These are phyloP conservation scores for Biston stratarius DNA, from an alignment of 2,888 invertebrate species.

Conservation along the genomic window DNA sequence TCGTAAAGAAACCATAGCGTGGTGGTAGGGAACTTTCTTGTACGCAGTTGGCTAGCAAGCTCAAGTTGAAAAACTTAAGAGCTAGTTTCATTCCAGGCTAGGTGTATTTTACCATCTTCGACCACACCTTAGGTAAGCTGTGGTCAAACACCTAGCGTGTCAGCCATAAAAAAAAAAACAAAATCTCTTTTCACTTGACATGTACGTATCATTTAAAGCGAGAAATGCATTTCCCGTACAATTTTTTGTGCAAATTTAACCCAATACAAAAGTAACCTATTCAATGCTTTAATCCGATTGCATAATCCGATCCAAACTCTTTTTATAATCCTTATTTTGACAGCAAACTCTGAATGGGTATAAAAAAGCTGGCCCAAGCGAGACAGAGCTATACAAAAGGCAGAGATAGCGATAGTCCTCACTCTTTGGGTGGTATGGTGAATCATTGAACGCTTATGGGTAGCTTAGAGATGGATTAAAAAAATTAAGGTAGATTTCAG, in stretches of 20 bases:
- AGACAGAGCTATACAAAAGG: constrained; percentile 60
- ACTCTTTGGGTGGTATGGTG: constrained; percentile 80
- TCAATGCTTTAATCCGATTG: constrained; percentile 43
- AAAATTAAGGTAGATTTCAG: constrained; percentile 37
- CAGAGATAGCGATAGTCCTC: constrained; percentile 48
- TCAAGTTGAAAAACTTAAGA: too few species aligned
- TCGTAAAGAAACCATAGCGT: too few species aligned
- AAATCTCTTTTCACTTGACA: too few species aligned
- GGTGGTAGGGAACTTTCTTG: too few species aligned
- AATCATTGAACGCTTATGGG: constrained; percentile 61
- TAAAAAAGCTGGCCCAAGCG: constrained; percentile 65
- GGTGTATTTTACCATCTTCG: too few species aligned
- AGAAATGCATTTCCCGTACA: neutral
- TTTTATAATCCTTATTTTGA: constrained; percentile 86
- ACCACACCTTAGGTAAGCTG: too few species aligned
- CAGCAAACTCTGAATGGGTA: constrained; percentile 82
- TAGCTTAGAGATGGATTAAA: constrained; percentile 42
- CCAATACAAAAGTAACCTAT: constrained; percentile 1
- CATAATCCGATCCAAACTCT: constrained; percentile 76
- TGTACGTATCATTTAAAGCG: neutral
- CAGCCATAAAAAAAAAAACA: too few species aligned
- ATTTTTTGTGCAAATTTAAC: neutral
- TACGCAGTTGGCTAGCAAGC: too few species aligned
- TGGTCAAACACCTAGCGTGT: too few species aligned
- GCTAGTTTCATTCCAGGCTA: too few species aligned